These are phyloP conservation scores for Agonopterix subpropinquella DNA, from an alignment of 2,888 invertebrate genomes.

Conservation along the genomic window DNA sequence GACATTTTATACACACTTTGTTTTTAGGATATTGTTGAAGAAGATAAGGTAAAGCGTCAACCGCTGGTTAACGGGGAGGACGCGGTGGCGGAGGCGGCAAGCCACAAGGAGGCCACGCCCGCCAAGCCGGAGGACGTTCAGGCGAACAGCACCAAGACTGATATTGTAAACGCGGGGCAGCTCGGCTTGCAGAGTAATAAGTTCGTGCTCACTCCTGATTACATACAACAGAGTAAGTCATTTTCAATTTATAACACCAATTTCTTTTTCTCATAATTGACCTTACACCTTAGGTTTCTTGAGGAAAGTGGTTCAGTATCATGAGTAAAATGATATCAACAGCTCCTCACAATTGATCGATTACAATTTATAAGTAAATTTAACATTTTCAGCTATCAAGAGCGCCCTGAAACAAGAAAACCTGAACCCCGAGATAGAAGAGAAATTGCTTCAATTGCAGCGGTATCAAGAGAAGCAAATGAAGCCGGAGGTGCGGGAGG, in stretches of 20 bases:
- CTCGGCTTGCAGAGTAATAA: slow-evolving; percentile 59
- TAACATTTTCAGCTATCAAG: slow-evolving; percentile 82
- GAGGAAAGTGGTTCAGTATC: too few species aligned
- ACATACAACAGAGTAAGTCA: slow-evolving; percentile 93
- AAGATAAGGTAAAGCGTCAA: slow-evolving; percentile 49
- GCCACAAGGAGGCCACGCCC: slow-evolving; percentile 53
- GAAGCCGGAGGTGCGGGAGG: slow-evolving; percentile 70
- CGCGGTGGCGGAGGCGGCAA: slow-evolving; percentile 54
- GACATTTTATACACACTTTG: slow-evolving; percentile 22
- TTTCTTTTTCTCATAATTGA: too few species aligned
- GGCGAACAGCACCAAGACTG: slow-evolving; percentile 57
- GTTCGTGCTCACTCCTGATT: slow-evolving; percentile 93
- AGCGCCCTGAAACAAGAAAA: slow-evolving; percentile 95
- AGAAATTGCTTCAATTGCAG: slow-evolving; percentile 91
- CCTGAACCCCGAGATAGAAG: slow-evolving; percentile 93
- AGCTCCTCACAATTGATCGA: too few species aligned
- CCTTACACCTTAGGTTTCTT: too few species aligned
- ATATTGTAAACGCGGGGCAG: slow-evolving; percentile 47
- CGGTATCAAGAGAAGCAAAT: slow-evolving; percentile 88
- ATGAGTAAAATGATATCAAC: too few species aligned
- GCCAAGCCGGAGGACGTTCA: slow-evolving; percentile 57
- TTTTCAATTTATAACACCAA: slow-evolving; percentile 9
- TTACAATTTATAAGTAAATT: background rate
- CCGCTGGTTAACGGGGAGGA: slow-evolving; percentile 63
- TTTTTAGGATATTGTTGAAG: slow-evolving; percentile 55